phyloP scores from a whole-genome alignment of 2,888 invertebrate species.

The Lycaena phlaeas region DNA sequence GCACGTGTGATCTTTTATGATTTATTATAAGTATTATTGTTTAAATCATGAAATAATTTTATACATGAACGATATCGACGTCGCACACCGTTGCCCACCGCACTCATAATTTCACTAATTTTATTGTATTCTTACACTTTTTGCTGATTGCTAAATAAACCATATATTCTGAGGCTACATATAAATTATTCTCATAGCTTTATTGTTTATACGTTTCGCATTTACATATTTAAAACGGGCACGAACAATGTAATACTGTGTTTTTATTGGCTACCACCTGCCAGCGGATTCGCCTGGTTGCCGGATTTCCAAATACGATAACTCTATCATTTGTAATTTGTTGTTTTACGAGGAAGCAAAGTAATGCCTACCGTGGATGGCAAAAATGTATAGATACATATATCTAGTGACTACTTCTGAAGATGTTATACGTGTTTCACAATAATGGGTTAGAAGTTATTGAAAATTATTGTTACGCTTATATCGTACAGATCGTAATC shows the following conservation, averaged over 20 bases:
- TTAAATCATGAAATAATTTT: conserved; percentile 6
- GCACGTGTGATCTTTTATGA: neutral
- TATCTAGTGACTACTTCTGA: too few species aligned
- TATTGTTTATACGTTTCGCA: conserved; percentile 3
- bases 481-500: too few species aligned
- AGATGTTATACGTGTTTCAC: too few species aligned
- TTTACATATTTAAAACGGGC: neutral
- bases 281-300: too few species aligned
- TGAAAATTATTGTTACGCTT: too few species aligned
- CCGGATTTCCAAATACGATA: too few species aligned
- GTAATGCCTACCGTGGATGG: too few species aligned
- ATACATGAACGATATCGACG: conserved; percentile 3
- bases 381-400: too few species aligned
- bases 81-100: neutral
- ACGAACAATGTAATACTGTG: neutral
- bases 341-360: too few species aligned
- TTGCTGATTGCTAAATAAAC: conserved; percentile 12
- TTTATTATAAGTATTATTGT: neutral
- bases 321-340: too few species aligned
- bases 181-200: conserved; percentile 5
- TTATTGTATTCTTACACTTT: conserved; percentile 7
- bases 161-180: conserved; percentile 6
- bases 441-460: too few species aligned
- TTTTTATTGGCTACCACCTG: conserved; percentile 1
- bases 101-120: conserved; percentile 7